These are phyloP conservation scores for Oxyruncus cristatus DNA, from an alignment of 2,113 vertebrate species.

Conservation along the genomic window DNA sequence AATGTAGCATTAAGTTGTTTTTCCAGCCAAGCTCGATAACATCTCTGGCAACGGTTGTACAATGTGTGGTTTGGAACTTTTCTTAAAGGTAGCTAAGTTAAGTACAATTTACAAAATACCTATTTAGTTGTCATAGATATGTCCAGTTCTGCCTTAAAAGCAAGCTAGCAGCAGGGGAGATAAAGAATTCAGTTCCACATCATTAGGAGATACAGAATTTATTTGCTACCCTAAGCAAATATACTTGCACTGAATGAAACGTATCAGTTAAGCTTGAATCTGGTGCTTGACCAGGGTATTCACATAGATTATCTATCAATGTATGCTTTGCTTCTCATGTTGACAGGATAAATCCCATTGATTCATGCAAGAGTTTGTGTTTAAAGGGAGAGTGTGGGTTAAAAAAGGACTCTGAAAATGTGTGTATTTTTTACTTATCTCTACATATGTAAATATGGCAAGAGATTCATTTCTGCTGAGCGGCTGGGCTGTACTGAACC, in stretches of 20 bases:
- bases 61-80: conserved; percentile 6
- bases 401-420: not conserved
- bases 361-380: not conserved
- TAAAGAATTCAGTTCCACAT: conserved; percentile 29
- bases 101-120: conserved; percentile 24
- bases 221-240: conserved; percentile 28
- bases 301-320: not conserved
- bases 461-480: not conserved
- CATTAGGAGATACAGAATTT: not conserved
- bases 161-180: not conserved
- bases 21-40: conserved; percentile 13
- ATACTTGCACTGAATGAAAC: not conserved
- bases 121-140: conserved; percentile 35
- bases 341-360: not conserved
- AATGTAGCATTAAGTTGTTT: conserved; percentile 46
- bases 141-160: conserved; percentile 34
- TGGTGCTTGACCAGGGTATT: not conserved
- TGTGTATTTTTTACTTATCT: not conserved
- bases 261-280: not conserved
- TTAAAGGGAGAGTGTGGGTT: not conserved
- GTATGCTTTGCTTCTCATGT: not conserved
- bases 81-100: conserved; percentile 41
- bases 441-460: not conserved
- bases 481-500: not conserved
- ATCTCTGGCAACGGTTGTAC: conserved; percentile 8